A percentile compares a stretch with the other conserved stretches of the same genome.
Conservation (phyloP, 37 sponge, comb jelly and placozoan species). For the Halisarca cf. caerulea region DNA sequence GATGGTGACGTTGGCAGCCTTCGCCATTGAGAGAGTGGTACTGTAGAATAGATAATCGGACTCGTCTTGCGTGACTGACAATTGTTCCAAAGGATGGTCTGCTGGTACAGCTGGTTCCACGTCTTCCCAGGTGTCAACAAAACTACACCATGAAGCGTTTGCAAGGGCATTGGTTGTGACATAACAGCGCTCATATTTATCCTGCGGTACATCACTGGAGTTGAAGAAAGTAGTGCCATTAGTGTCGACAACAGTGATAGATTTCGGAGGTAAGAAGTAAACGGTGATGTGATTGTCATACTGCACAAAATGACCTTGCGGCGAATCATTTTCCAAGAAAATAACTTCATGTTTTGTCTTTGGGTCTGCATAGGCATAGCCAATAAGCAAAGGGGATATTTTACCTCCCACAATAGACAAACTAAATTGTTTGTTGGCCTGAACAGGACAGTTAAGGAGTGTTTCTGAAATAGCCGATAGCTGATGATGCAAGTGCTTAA, state of each 20-base stretch:
- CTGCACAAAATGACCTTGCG: background rate
- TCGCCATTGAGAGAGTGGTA: background rate
- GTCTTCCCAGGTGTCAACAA: background rate
- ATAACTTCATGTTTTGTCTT: background rate
- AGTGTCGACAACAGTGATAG: slow-evolving; percentile 23
- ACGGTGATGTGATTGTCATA: background rate
- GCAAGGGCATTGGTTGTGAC: background rate
- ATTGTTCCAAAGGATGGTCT: slow-evolving; percentile 39
- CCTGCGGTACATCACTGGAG: slow-evolving; percentile 7
- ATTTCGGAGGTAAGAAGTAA: background rate
- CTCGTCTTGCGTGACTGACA: slow-evolving; percentile 21
- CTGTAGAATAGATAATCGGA: slow-evolving; percentile 48
- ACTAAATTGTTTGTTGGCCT: background rate
- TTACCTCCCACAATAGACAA: background rate
- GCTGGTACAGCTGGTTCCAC: background rate
- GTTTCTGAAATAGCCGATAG: background rate
- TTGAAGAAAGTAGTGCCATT: background rate
- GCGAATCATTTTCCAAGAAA: slow-evolving; percentile 37
- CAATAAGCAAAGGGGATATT: no score
- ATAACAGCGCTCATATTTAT: background rate
- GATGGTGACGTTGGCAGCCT: background rate
- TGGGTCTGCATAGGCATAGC: slow-evolving; percentile 15
- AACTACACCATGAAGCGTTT: background rate
- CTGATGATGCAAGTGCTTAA: slow-evolving; percentile 29
- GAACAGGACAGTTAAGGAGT: slow-evolving; percentile 11